These are phyloP conservation scores for Plutomurus gul DNA, from an alignment of 1,140 invertebrate species.

Conservation along the genomic window DNA sequence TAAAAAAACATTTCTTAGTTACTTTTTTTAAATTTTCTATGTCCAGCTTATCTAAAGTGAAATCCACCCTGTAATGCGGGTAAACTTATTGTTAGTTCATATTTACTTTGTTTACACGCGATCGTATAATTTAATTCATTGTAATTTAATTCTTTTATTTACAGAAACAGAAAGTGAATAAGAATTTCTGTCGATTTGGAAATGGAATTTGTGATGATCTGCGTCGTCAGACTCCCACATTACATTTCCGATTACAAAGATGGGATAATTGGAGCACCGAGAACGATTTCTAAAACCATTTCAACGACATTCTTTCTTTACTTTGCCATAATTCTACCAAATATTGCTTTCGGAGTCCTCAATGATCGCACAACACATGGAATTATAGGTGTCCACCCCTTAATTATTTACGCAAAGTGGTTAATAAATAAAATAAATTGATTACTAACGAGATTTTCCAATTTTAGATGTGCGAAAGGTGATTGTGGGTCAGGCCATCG, in stretches of 20 bases:
- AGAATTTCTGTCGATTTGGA: conserved; percentile 55
- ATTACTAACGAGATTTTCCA: neutral
- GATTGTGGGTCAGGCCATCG: conserved; percentile 68
- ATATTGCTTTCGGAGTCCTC: conserved; percentile 69
- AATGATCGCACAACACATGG: conserved; percentile 68
- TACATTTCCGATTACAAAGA: conserved; percentile 65
- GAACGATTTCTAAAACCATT: conserved; percentile 61
- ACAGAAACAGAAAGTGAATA: neutral
- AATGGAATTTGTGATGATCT: conserved; percentile 62
- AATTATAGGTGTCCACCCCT: conserved; percentile 62
- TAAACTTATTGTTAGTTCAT: neutral
- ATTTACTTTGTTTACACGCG: neutral
- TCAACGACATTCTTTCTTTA: conserved; percentile 70
- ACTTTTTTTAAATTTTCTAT: too few species aligned
- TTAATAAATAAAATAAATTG: neutral
- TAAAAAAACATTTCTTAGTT: too few species aligned
- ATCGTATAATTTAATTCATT: neutral
- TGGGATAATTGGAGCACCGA: conserved; percentile 62
- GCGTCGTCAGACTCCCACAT: conserved; percentile 60
- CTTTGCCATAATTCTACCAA: conserved; percentile 69
- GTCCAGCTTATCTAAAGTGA: neutral
- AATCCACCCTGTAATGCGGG: neutral
- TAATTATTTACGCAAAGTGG: neutral
- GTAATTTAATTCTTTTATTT: neutral
- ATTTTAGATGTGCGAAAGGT: conserved; percentile 66